phyloP scores from a whole-genome alignment of 2,797 vertebrate species.

The Catostomus latipinnis region DNA sequence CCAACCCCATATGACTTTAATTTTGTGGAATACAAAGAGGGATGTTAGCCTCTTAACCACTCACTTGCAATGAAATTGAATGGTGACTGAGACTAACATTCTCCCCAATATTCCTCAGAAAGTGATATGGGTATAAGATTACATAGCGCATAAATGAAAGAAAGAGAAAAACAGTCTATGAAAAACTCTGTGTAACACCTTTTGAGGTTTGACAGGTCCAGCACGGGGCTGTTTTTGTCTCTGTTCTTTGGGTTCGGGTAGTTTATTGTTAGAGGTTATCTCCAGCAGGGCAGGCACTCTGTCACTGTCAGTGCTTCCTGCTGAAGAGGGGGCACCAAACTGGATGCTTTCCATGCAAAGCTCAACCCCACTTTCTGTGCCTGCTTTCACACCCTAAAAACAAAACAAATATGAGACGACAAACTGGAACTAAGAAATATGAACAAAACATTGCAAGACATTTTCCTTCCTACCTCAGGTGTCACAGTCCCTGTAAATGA shows the following conservation, averaged over 20 bases:
- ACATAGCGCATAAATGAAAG: too few relatives aligned
- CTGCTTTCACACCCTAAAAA: constrained; percentile 83
- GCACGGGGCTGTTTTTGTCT: constrained; percentile 94
- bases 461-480: constrained; percentile 83
- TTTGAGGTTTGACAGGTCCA: constrained; percentile 96
- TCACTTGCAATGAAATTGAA: too few relatives aligned
- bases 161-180: too few relatives aligned
- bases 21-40: too few relatives aligned
- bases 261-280: constrained; percentile 84
- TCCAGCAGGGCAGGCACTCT: constrained; percentile 87
- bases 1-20: too few relatives aligned
- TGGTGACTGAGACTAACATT: too few relatives aligned
- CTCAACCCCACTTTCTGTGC: constrained; percentile 84
- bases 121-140: too few relatives aligned
- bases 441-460: not conserved
- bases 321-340: constrained; percentile 95
- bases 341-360: constrained; percentile 94
- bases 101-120: too few relatives aligned
- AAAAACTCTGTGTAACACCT: constrained; percentile 76
- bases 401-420: not conserved
- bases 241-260: constrained; percentile 97
- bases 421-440: not conserved
- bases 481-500: constrained; percentile 88
- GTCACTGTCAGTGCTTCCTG: constrained; percentile 93
- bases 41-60: too few relatives aligned